Evolutionary conservation across 2,113 vertebrate genomes (phyloP).

Genomic region (Odobenus rosmarus): DNA sequence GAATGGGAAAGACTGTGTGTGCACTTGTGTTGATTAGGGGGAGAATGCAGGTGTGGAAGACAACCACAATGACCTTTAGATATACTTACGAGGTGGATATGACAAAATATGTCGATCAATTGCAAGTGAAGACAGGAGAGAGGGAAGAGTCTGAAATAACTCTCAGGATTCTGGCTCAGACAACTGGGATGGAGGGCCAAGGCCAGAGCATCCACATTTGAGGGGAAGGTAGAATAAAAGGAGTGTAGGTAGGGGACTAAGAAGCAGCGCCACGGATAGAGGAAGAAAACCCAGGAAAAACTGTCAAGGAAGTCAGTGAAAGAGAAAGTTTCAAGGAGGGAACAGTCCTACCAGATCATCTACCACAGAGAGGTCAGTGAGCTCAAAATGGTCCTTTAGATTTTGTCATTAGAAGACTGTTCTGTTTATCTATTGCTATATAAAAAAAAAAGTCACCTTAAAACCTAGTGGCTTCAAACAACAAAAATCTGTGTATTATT

Average conservation of each 20-base stretch:
- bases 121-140: neutral
- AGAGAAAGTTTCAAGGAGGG: neutral
- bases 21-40: neutral
- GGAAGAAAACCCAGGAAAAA: neutral
- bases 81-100: neutral
- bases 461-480: neutral
- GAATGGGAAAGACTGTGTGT: neutral
- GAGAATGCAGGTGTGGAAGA: neutral
- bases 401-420: conserved; percentile 16
- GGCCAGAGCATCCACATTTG: neutral
- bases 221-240: neutral
- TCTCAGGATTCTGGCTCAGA: neutral
- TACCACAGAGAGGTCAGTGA: neutral
- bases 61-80: neutral
- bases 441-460: neutral
- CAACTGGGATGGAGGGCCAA: neutral
- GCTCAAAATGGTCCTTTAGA: neutral
- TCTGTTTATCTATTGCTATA: neutral
- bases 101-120: neutral
- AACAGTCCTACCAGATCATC: neutral
- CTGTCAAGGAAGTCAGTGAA: neutral
- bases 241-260: neutral
- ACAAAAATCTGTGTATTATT: neutral
- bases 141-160: neutral
- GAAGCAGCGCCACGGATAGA: neutral